phyloP scores from a whole-genome alignment of 2,888 invertebrate genomes.

The Andrena hattorfiana region DNA sequence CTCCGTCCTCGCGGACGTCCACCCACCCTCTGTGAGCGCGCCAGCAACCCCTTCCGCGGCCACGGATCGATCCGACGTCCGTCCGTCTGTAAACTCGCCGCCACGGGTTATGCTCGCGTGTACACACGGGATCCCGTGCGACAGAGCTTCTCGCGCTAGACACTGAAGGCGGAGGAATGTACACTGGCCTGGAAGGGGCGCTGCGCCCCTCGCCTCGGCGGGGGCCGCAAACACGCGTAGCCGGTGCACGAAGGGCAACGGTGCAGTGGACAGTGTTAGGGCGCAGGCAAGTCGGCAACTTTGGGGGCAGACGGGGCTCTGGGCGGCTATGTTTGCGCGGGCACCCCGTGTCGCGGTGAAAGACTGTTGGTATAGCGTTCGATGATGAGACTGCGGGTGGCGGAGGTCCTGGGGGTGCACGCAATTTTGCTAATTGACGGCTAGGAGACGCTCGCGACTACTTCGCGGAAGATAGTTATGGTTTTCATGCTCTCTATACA shows the following conservation, averaged over 20 bases:
- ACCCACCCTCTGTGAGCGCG: slow-evolving; percentile 30
- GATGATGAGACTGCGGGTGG: background rate
- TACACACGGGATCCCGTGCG: slow-evolving; percentile 49
- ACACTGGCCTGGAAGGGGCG: background rate
- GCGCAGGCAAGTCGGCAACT: background rate
- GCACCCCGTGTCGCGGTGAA: background rate
- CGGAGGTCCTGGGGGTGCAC: too few relatives aligned
- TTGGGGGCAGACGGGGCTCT: background rate
- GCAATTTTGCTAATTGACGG: background rate
- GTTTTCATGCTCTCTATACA: too few relatives aligned
- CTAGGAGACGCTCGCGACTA: background rate
- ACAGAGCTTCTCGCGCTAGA: slow-evolving; percentile 12
- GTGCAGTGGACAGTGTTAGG: slow-evolving; percentile 9
- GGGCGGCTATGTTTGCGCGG: background rate
- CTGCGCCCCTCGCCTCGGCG: background rate
- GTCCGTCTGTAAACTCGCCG: slow-evolving; percentile 62
- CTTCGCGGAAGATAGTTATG: too few relatives aligned
- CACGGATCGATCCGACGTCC: slow-evolving; percentile 72
- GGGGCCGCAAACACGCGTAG: slow-evolving; percentile 18
- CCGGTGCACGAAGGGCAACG: slow-evolving; percentile 1
- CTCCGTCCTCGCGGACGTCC: slow-evolving; percentile 21
- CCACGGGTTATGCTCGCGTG: slow-evolving; percentile 54
- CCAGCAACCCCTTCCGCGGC: slow-evolving; percentile 51
- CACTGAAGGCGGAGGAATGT: background rate
- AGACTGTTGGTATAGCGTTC: background rate